Evolutionary conservation across 2,888 invertebrate genomes (phyloP), one percentile per base, ranked within the genome.

Genomic region (Nymphalis urticae): DNA sequence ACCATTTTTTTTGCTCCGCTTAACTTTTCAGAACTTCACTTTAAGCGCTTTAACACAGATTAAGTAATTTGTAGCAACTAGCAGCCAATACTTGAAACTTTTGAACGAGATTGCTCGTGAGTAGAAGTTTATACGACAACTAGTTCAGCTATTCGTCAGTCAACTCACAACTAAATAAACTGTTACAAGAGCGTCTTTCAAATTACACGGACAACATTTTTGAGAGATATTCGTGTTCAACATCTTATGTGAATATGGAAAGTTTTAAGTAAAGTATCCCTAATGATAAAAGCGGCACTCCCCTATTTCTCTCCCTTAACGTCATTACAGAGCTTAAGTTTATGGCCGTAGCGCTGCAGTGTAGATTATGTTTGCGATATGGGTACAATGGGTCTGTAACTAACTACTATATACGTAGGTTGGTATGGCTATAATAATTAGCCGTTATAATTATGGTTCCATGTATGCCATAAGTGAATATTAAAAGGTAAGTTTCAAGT

Each of bases 271-370:
- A 53, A 13, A 61, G 68, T 72, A 65, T 69, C 66, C 73, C 71
- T 68, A 68, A 68, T 64, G 58, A 62, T 62, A 64, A 48, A 66
- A 47, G 51, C 50, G 51, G 66, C 66, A 56, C 62, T 67, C 70
- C 70, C 68, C 72, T 73, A 71, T 69, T 74, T 75, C 70, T 68
- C 71, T 73, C 70, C 68, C 67, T 65, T 73, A 71, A 73, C 64
- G 73, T 70, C 71, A 75, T 73, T 72, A 74, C 70, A 65, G 71
- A 61, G 70, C 66, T 72, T 75, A 73, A 75, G 72, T 74, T 71
- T 71, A 73, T 53, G 69, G 60, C 71, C 76, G 76, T 71, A 73
- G 76, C 70, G 69, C 63, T 78, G 74, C 75, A 78, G 65, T 67
- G 71, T 68, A 70, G 73, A 71, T 70, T 72, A 64, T 42, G 36